phyloP scores from a whole-genome alignment of 1,140 invertebrate genomes.

The Pachypsylla venusta region DNA sequence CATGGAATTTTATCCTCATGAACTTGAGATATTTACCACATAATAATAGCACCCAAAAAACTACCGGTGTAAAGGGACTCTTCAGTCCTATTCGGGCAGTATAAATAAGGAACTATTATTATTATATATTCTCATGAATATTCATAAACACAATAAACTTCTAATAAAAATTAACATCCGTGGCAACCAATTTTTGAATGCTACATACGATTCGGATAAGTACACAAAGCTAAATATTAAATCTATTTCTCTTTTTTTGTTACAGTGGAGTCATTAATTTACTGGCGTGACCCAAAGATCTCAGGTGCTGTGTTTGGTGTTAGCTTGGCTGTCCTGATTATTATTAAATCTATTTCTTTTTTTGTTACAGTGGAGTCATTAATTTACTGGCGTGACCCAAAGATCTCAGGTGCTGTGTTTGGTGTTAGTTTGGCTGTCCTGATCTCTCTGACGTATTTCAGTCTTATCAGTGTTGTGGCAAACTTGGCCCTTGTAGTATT shows the following conservation, averaged over 20 bases:
- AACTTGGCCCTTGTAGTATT: slow-evolving; percentile 75
- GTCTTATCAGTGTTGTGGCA: slow-evolving; percentile 86
- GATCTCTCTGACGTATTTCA: slow-evolving; percentile 83
- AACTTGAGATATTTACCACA: too few species aligned
- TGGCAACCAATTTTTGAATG: too few species aligned
- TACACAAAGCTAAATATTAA: neutral
- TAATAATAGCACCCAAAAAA: too few species aligned
- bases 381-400: slow-evolving; percentile 92
- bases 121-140: too few species aligned
- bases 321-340: slow-evolving; percentile 70
- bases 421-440: slow-evolving; percentile 70
- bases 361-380: slow-evolving; percentile 74
- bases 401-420: slow-evolving; percentile 83
- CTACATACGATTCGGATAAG: too few species aligned
- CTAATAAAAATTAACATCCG: too few species aligned
- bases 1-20: too few species aligned
- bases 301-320: slow-evolving; percentile 82
- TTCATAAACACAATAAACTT: too few species aligned
- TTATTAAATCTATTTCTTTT: slow-evolving; percentile 22
- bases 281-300: slow-evolving; percentile 91
- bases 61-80: too few species aligned
- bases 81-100: too few species aligned
- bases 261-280: slow-evolving; percentile 87
- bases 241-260: slow-evolving; percentile 29
- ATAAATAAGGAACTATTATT: too few species aligned